phyloP scores from a whole-genome alignment of 2,113 vertebrate species.

The rat (Rattus norvegicus) region DNA sequence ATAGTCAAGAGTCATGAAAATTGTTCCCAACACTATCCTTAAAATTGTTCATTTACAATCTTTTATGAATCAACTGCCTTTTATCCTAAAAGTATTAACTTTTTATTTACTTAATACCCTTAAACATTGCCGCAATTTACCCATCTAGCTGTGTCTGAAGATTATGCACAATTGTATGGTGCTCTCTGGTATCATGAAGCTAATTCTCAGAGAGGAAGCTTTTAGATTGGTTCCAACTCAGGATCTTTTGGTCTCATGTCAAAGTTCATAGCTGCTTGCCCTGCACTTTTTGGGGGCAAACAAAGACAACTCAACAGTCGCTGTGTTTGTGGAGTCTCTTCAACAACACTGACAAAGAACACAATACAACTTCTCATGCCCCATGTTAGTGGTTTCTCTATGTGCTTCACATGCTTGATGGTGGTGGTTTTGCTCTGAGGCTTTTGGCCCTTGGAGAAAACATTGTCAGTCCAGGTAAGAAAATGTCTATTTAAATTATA shows the following conservation, averaged over 20 bases:
- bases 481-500: neutral
- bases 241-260: neutral
- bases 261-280: neutral
- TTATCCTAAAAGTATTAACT: neutral
- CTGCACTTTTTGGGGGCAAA: neutral
- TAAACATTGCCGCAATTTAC: neutral
- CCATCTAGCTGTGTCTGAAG: neutral
- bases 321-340: neutral
- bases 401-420: neutral
- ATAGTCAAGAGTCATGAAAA: neutral
- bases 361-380: neutral
- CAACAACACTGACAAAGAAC: neutral
- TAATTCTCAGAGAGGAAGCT: neutral
- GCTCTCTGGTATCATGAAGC: neutral
- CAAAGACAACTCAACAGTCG: neutral
- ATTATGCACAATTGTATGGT: neutral
- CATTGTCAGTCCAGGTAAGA: neutral
- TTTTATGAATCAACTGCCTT: neutral
- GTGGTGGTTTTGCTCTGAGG: neutral
- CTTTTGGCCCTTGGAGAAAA: neutral
- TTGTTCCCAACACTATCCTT: neutral
- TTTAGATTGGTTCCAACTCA: neutral
- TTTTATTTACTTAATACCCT: neutral
- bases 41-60: neutral
- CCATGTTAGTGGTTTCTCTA: no score